Conservation (phyloP, 2,888 invertebrate genomes). For the Melanophora roralis region DNA sequence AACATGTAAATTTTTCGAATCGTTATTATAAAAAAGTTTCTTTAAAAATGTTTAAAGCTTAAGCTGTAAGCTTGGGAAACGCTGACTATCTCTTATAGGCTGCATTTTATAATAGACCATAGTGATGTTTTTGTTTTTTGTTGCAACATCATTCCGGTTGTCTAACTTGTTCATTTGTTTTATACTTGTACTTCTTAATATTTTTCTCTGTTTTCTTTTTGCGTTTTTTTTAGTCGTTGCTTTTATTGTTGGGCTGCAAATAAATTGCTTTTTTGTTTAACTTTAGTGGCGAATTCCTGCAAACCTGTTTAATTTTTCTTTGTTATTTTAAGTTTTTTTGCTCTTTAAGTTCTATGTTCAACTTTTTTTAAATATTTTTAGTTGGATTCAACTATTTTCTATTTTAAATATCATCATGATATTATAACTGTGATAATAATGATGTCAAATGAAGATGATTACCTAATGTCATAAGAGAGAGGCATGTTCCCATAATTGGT, state of each 20-base stretch:
- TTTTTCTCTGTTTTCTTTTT: constrained; percentile 3
- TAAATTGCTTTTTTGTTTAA: constrained; percentile 25
- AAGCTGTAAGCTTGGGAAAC: no score
- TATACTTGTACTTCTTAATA: constrained; percentile 1
- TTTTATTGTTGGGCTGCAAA: background rate
- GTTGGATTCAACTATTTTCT: constrained; percentile 12
- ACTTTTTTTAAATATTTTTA: constrained; percentile 19
- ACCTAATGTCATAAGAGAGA: background rate
- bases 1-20: no score
- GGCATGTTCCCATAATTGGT: constrained; percentile 56
- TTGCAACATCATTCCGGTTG: constrained; percentile 39
- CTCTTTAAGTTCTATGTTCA: background rate
- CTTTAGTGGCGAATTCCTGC: constrained; percentile 36
- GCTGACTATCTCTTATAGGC: background rate
- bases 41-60: no score
- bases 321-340: background rate
- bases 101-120: constrained; percentile 9
- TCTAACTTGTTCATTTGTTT: constrained; percentile 40
- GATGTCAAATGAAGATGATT: background rate
- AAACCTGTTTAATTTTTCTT: constrained; percentile 40
- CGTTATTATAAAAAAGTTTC: no score
- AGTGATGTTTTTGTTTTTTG: constrained; percentile 8
- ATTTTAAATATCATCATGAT: constrained; percentile 1
- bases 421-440: background rate
- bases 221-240: constrained; percentile 7